Evolutionary conservation across 2,113 vertebrate species (phyloP).

Genomic region (Malaclemys terrapin): DNA sequence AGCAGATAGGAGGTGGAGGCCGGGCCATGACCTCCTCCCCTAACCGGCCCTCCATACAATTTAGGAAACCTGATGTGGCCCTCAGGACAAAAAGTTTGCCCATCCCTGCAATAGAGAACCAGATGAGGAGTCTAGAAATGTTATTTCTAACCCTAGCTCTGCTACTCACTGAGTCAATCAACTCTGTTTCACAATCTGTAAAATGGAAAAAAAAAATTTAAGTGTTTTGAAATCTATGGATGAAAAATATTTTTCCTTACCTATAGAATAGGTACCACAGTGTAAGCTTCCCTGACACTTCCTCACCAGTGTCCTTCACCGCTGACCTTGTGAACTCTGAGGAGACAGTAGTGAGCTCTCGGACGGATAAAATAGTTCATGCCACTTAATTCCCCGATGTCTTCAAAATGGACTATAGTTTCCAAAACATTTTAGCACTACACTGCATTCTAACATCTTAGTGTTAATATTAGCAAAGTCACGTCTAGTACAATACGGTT

Average conservation of each 20-base stretch:
- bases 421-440: slow-evolving; percentile 20
- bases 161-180: neutral
- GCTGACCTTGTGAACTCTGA: slow-evolving; percentile 15
- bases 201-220: neutral
- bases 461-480: slow-evolving; percentile 61
- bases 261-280: neutral
- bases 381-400: slow-evolving; percentile 7
- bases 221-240: neutral
- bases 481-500: slow-evolving; percentile 57
- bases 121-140: neutral
- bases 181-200: neutral
- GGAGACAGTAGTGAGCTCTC: neutral
- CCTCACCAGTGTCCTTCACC: neutral
- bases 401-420: neutral
- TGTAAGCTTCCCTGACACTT: neutral
- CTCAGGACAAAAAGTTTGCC: too few species aligned
- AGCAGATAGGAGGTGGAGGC: too few species aligned
- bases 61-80: too few species aligned
- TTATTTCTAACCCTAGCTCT: neutral
- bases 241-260: neutral
- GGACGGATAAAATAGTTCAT: neutral
- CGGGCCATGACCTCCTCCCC: too few species aligned
- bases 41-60: too few species aligned
- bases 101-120: neutral
- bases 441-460: slow-evolving; percentile 45